Percentiles rank a stretch among this genome's conserved stretches.
phyloP scores from a whole-genome alignment of 2,888 invertebrate genomes.

The Deilephila porcellus region DNA sequence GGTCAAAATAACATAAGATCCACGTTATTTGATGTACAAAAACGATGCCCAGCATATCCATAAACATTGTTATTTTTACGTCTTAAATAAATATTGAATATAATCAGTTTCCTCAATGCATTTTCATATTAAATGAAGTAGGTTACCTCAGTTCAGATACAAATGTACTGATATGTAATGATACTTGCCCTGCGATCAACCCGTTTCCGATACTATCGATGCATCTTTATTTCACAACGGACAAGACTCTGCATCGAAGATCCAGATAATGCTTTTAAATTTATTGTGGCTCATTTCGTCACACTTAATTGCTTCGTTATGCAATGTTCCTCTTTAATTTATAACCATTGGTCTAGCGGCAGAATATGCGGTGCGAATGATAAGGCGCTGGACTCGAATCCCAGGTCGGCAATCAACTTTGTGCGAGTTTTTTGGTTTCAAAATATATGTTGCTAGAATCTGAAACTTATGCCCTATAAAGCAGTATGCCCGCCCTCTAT shows the following conservation, averaged over 20 bases:
- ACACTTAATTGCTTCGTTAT: slow-evolving; percentile 31
- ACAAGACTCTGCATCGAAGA: slow-evolving; percentile 34
- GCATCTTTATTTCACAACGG: slow-evolving; percentile 69
- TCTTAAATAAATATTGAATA: background rate
- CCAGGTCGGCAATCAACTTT: no score
- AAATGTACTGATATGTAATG: no score
- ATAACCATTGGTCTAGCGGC: slow-evolving; percentile 10
- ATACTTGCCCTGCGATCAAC: slow-evolving; percentile 28
- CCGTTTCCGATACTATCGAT: slow-evolving; percentile 55
- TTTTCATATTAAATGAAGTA: slow-evolving; percentile 21
- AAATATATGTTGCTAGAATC: no score
- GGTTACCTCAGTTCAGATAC: slow-evolving; percentile 30
- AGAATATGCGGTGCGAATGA: background rate
- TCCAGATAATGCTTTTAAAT: slow-evolving; percentile 48
- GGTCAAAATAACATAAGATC: background rate
- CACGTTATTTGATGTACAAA: slow-evolving; percentile 2
- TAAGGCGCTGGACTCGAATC: background rate
- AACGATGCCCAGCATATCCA: background rate
- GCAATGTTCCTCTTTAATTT: slow-evolving; percentile 27
- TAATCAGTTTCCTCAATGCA: background rate
- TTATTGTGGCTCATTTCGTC: slow-evolving; percentile 39
- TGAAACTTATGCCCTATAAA: no score
- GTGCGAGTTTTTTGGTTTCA: no score
- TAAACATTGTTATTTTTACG: background rate
- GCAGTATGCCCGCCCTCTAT: no score